Evolutionary conservation across 2,797 vertebrate species (phyloP).

Genomic region (Darevskia nairensis): DNA sequence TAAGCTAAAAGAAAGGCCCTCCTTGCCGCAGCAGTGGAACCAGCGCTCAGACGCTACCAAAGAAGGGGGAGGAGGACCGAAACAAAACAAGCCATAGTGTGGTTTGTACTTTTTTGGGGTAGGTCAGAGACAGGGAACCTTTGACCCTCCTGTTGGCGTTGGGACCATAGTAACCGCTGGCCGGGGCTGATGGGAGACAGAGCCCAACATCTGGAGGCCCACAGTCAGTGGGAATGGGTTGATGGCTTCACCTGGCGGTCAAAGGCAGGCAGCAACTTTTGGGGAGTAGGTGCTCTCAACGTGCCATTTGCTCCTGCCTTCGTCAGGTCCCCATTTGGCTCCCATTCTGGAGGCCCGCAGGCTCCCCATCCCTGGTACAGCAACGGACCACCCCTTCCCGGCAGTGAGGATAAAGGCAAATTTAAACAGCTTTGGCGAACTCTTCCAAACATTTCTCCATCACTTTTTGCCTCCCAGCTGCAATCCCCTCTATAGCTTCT

Average conservation of each 20-base stretch:
- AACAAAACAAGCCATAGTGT: not conserved
- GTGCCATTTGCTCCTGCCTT: no score
- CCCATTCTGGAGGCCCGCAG: not conserved
- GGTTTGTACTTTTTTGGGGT: constrained; percentile 33
- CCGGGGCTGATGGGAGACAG: not conserved
- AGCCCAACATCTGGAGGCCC: not conserved
- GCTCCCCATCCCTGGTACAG: not conserved
- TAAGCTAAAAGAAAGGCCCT: not conserved
- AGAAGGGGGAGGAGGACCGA: not conserved
- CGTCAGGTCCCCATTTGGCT: no score
- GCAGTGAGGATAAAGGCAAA: constrained; percentile 25
- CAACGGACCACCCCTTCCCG: not conserved
- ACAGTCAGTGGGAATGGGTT: no score
- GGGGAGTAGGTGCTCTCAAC: no score
- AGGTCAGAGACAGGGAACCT: not conserved
- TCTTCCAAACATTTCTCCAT: constrained; percentile 25
- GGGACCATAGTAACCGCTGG: not conserved
- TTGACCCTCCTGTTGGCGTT: not conserved
- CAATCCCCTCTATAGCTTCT: constrained; percentile 47
- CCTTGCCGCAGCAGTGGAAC: not conserved
- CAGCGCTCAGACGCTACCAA: not conserved
- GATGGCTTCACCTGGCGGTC: no score
- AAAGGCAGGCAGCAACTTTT: no score
- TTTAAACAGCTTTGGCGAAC: constrained; percentile 63
- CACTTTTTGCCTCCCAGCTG: constrained; percentile 7